Evolutionary conservation across 2,113 vertebrate species (phyloP).

Genomic region (Synchiropus splendidus): DNA sequence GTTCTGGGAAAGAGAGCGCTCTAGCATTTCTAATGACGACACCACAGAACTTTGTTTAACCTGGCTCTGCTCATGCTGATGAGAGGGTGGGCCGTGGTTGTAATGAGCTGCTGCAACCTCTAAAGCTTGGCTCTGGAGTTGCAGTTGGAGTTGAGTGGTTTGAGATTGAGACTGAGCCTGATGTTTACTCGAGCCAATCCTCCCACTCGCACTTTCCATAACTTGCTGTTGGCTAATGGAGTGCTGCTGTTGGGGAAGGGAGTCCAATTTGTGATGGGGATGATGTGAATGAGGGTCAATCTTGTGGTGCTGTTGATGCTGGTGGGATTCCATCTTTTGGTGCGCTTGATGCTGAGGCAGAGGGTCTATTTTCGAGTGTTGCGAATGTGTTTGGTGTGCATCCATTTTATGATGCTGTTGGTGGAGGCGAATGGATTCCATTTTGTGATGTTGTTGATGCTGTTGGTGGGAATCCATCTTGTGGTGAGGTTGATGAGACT

Average conservation of each 20-base stretch:
- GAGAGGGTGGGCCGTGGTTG: conserved; percentile 62
- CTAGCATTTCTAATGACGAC: conserved; percentile 70
- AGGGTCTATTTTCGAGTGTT: conserved; percentile 52
- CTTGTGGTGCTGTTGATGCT: conserved; percentile 45
- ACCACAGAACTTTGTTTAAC: conserved; percentile 71
- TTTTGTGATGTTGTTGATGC: conserved; percentile 40
- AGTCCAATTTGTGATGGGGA: conserved; percentile 53
- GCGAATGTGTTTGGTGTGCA: conserved; percentile 42
- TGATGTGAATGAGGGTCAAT: conserved; percentile 37
- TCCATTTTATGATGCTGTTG: conserved; percentile 54
- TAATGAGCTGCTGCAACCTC: conserved; percentile 75
- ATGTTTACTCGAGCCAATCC: conserved; percentile 54
- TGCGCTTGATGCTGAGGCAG: conserved; percentile 37
- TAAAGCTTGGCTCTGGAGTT: conserved; percentile 75
- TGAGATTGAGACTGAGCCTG: conserved; percentile 65
- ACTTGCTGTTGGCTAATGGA: conserved; percentile 67
- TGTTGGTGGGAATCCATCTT: conserved; percentile 45
- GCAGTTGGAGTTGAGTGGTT: conserved; percentile 77
- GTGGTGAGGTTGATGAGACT: conserved; percentile 53
- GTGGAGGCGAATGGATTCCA: conserved; percentile 43
- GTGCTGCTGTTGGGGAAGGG: conserved; percentile 60
- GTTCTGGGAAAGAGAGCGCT: conserved; percentile 68
- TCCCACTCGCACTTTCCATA: conserved; percentile 60
- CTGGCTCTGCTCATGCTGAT: conserved; percentile 63
- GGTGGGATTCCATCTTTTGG: conserved; percentile 35